Base-by-base conservation (phyloP, 2,113 vertebrate genomes). In the Pachyramphus minor region DNA sequence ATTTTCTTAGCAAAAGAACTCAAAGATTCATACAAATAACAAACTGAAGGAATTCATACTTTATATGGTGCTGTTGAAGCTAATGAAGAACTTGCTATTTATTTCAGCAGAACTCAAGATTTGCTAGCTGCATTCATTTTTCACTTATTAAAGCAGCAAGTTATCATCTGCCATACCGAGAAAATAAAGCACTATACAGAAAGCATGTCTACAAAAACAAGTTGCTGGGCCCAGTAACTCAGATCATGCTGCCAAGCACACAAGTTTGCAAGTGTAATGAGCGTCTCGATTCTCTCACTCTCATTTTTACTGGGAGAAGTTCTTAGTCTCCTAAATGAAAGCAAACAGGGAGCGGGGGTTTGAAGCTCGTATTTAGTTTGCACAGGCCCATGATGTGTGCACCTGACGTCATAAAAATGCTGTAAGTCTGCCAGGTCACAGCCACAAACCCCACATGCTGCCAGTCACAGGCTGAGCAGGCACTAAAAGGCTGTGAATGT, bases 401-500 rank as follows among this genome's bases (percentile, higher is more conserved):
- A 73, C 44, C 35, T 93, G 95, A 95, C 13, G 60, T 94, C 81
- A 87, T 62, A 80, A 87, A 82, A 87, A 92, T 31, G 42, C 72
- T 72, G 21, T 58, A 67, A 74, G 68, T 44, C 75, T 96, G 86
- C 90, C 89, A 88, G 94, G 79, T 78, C 96, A 95, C 88, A 94
- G 88, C 74, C 56, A 96, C 85, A 92, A 97, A 50, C 88, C 81
- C 67, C 45, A 81, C 76, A 89, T 22, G 62, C 89, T 95, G 91
- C 87, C 91, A 76, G 59, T 53, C 7, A 3, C 67, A 77, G 87
- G 67, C 78, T 67, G 68, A 84, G 63, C 87, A 75, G 62, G 73
- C 63, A 64, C 74, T 90, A 82, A 71, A 78, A 93, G 59, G 75
- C 86, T 84, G 47, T 63, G 82, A 93, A 95, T 96, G 95, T 93